Evolutionary conservation across 2,797 vertebrate genomes (phyloP).

Genomic region (Triplophysa bombifrons): DNA sequence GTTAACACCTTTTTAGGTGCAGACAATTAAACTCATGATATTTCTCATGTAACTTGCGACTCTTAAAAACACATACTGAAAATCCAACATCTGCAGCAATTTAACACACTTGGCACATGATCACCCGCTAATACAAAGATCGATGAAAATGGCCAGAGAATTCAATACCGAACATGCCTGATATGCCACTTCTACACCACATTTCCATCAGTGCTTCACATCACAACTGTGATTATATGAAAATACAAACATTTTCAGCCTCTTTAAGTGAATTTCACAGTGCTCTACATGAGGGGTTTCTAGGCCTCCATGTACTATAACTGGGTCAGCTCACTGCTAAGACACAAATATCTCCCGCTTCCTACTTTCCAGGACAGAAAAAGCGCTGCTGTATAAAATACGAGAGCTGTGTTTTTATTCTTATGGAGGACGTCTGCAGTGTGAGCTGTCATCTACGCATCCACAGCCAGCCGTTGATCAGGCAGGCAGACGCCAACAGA

Average conservation of each 20-base stretch:
- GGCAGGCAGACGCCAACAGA: slow-evolving; percentile 70
- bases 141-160: not conserved
- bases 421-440: not conserved
- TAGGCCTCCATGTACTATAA: slow-evolving; percentile 17
- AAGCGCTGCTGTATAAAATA: not conserved
- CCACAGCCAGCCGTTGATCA: slow-evolving; percentile 85
- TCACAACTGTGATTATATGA: not conserved
- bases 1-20: not conserved
- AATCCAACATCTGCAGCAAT: not conserved
- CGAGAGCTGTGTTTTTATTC: not conserved
- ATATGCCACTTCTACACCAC: not conserved
- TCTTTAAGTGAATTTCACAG: not conserved
- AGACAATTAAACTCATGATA: not conserved
- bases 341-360: not conserved
- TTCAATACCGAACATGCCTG: not conserved
- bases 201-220: not conserved
- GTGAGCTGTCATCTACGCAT: slow-evolving; percentile 68
- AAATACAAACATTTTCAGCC: not conserved
- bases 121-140: not conserved
- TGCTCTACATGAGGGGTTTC: not conserved
- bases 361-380: not conserved
- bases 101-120: not conserved
- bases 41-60: not conserved
- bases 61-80: not conserved
- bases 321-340: not conserved